A percentile compares a stretch with the other conserved stretches of the same genome.
Evolutionary conservation across 30 jellyfish, hydroid and myxozoan genomes (phyloP).

Genomic region (Chironex yamaguchii): DNA sequence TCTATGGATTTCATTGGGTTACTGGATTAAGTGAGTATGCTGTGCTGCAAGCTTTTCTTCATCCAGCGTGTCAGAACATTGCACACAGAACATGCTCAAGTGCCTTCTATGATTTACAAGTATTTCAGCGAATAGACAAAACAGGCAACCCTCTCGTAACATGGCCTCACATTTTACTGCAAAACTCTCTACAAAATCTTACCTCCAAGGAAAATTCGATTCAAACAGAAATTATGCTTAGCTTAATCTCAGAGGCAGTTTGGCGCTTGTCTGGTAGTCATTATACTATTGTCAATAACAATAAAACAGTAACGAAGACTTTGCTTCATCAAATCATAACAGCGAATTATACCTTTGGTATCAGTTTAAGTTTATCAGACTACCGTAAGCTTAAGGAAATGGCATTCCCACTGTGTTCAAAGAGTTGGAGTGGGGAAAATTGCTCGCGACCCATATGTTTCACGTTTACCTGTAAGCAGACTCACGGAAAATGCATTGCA

Average conservation of each 20-base stretch:
- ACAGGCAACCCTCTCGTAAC: neutral
- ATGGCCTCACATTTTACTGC: neutral
- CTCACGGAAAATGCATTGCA: conserved; percentile 78
- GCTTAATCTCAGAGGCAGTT: neutral
- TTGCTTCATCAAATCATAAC: conserved; percentile 16
- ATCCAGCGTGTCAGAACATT: neutral
- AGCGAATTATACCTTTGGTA: too few relatives aligned
- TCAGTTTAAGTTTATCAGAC: too few relatives aligned
- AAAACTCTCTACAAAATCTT: neutral
- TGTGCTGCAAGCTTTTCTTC: conserved; percentile 10
- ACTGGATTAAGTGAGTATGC: conserved; percentile 72
- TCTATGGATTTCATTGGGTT: conserved; percentile 63
- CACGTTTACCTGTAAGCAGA: conserved; percentile 45
- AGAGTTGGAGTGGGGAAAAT: conserved; percentile 81
- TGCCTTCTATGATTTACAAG: neutral
- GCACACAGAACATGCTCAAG: neutral
- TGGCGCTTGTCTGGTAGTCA: conserved; percentile 39
- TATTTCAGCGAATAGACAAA: neutral
- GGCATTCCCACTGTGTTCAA: conserved; percentile 3
- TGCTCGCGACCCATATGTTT: conserved; percentile 74
- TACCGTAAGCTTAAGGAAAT: too few relatives aligned
- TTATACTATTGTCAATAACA: conserved; percentile 10
- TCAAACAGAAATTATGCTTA: neutral
- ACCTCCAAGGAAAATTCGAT: neutral
- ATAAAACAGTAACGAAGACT: neutral